phyloP scores from a whole-genome alignment of 2,113 vertebrate species.

The Acanthisitta chloris region DNA sequence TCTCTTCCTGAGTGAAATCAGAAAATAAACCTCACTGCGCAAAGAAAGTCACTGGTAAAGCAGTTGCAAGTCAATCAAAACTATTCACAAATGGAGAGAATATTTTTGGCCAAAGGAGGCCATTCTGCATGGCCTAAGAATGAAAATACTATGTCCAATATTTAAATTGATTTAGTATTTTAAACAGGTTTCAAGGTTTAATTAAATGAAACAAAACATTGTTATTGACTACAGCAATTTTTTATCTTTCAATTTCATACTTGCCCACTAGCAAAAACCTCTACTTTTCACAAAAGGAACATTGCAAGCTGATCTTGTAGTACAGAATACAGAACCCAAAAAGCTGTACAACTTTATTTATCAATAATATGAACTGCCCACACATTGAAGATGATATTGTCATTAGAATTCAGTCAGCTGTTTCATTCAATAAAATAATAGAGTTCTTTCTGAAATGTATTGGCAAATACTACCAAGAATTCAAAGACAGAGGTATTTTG shows the following conservation, averaged over 20 bases:
- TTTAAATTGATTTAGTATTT: background rate
- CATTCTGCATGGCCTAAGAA: background rate
- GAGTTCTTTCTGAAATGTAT: background rate
- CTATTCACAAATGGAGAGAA: background rate
- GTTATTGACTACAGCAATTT: background rate
- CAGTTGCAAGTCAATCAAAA: background rate
- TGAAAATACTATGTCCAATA: background rate
- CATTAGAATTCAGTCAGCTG: background rate
- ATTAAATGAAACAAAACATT: background rate
- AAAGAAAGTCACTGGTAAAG: background rate
- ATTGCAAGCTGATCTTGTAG: background rate
- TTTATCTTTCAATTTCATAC: background rate
- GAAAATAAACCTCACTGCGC: background rate
- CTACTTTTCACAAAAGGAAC: background rate
- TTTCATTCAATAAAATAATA: background rate
- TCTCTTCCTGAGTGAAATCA: background rate
- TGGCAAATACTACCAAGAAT: background rate
- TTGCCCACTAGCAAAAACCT: background rate
- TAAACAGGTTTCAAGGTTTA: background rate
- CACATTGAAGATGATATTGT: background rate
- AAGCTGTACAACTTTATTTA: background rate
- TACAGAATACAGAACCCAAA: background rate
- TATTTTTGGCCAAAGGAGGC: background rate
- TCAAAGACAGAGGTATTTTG: background rate
- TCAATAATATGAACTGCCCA: background rate